Conservation (phyloP, 1,140 invertebrate genomes). For the Achroia grisella region DNA sequence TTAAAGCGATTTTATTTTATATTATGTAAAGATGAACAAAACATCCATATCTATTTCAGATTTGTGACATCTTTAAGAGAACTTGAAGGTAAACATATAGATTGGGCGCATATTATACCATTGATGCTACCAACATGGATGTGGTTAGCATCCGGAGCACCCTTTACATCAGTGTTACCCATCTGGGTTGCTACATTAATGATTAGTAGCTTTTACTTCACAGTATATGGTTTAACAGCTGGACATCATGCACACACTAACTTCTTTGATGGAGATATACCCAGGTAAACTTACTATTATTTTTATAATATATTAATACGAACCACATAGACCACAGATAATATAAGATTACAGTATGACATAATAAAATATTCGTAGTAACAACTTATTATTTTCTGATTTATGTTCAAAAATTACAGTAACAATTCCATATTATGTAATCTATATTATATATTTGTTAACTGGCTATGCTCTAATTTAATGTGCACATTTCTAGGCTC, state of each 20-base stretch:
- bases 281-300: constrained; percentile 64
- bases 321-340: too few relatives aligned
- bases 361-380: too few relatives aligned
- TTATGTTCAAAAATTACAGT: too few relatives aligned
- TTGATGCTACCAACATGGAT: constrained; percentile 45
- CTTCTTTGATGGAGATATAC: constrained; percentile 86
- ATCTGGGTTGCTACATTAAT: constrained; percentile 76
- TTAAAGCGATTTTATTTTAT: too few relatives aligned
- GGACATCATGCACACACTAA: constrained; percentile 87
- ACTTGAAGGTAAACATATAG: constrained; percentile 27
- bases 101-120: constrained; percentile 29
- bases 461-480: too few relatives aligned
- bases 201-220: constrained; percentile 77
- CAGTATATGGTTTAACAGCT: constrained; percentile 81
- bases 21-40: too few relatives aligned
- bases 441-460: too few relatives aligned
- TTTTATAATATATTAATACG: too few relatives aligned
- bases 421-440: too few relatives aligned
- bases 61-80: constrained; percentile 12
- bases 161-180: constrained; percentile 37
- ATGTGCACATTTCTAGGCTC: too few relatives aligned
- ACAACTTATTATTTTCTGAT: too few relatives aligned
- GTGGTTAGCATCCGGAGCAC: constrained; percentile 35
- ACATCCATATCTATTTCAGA: constrained; percentile 23
- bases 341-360: too few relatives aligned